Evolutionary conservation across 2,888 invertebrate genomes (phyloP), one percentile per base, ranked within the genome.

Genomic region (Morinoia aosen): DNA sequence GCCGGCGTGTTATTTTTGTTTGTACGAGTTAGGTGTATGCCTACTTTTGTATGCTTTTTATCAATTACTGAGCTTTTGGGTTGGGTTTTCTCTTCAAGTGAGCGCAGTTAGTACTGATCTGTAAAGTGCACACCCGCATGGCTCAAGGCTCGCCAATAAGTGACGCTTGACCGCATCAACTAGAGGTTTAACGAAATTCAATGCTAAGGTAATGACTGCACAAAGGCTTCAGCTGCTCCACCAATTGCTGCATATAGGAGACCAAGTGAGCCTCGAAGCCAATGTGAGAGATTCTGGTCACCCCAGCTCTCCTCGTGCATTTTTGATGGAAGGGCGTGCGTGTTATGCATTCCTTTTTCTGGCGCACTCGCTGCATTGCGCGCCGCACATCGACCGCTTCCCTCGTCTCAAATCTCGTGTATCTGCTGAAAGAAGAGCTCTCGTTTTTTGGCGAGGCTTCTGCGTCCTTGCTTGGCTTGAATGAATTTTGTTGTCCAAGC

Each of bases 271-370:
- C 40, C 90, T 90, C 48, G 90, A 90, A 48, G 90, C 40, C 48
- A 90, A 48, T 19, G 90, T 40, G 10, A 90, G 39, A 40, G 39
- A 90, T 40, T 90, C 90, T 90, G 90, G 90, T 90, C 90, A 90
- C 90, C 39, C 40, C 39, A 40, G 40, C 90, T 48, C 39, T 48
- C 14, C 90, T 90, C 40, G 39, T 90, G 90, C 90, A 90, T 90
- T 48, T 90, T 90, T 90, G 11, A 90, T 90, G 90, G 40, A 40
- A 19, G 48, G 90, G 40, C 39, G 90, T 90, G 40, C 90, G 90
- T 48, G 48, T 90, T 90, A 90, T 90, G 90, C 90, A 90, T 90
- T 90, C 90, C 90, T 39, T 39, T 90, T 90, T 90, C 90, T 90
- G 39, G 40, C 39, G 90, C 11, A 48, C 90, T 90, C 90, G 39